These are phyloP conservation scores for Sardinella longiceps DNA, from an alignment of 2,797 vertebrate species.

Conservation along the genomic window DNA sequence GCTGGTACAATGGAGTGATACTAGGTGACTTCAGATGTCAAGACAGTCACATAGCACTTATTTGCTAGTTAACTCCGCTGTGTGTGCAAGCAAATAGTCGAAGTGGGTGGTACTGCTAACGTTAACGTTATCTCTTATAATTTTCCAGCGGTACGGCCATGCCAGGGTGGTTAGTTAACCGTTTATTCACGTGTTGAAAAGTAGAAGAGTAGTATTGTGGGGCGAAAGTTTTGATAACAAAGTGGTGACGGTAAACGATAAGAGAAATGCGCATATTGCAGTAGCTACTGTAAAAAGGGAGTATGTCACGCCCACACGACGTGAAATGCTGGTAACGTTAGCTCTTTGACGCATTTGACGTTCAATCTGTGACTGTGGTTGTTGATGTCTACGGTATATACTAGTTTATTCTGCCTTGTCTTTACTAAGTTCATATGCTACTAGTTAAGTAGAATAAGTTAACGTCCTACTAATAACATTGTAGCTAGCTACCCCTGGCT, in stretches of 20 bases:
- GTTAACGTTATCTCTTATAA: constrained; percentile 1
- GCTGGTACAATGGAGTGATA: background rate
- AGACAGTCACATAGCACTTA: constrained; percentile 37
- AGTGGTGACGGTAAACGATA: constrained; percentile 11
- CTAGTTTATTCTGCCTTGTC: background rate
- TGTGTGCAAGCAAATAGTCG: background rate
- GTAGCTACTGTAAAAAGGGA: constrained; percentile 2
- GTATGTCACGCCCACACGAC: constrained; percentile 24
- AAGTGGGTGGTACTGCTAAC: constrained; percentile 39
- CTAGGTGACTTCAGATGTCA: constrained; percentile 38
- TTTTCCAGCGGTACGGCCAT: background rate
- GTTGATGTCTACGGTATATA: background rate
- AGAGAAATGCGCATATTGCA: constrained; percentile 23
- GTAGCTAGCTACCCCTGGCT: background rate
- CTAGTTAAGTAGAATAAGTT: background rate
- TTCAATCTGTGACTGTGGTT: background rate
- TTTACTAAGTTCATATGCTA: background rate
- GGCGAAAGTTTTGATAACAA: constrained; percentile 22
- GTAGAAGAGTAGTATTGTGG: background rate
- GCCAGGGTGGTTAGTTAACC: background rate
- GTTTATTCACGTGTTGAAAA: constrained; percentile 14
- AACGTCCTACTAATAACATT: background rate
- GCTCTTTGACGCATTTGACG: constrained; percentile 19
- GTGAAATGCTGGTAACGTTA: constrained; percentile 18
- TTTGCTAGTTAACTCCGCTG: constrained; percentile 14